Percentiles rank a stretch among this genome's conserved stretches.
phyloP scores from a whole-genome alignment of 2,113 vertebrate genomes.

The Nothoprocta pentlandii region DNA sequence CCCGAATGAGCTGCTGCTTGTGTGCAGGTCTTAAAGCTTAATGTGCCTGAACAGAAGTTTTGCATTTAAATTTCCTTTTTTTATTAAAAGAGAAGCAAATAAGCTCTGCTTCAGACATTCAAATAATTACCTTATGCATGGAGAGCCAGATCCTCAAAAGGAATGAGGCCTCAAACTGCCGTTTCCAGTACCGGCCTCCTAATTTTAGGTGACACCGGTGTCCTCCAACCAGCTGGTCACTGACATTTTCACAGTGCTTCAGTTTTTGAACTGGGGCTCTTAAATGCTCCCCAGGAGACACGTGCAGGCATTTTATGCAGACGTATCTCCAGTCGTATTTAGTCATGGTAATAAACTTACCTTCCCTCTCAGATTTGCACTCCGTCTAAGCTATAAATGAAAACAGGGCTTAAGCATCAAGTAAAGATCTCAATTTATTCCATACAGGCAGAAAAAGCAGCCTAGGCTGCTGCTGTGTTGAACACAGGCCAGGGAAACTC shows the following conservation, averaged over 20 bases:
- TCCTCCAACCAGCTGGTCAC: not conserved
- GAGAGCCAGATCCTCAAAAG: slow-evolving; percentile 10
- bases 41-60: slow-evolving; percentile 61
- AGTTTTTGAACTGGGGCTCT: not conserved
- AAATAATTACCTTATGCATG: slow-evolving; percentile 8
- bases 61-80: slow-evolving; percentile 58
- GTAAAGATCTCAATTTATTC: not conserved
- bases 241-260: not conserved
- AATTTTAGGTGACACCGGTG: not conserved
- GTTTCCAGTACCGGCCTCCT: not conserved
- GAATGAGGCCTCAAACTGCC: not conserved
- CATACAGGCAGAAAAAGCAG: not conserved
- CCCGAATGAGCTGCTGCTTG: slow-evolving; percentile 6
- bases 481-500: not conserved
- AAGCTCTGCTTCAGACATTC: slow-evolving; percentile 28
- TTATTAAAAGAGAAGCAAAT: slow-evolving; percentile 29
- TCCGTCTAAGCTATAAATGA: not conserved
- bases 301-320: not conserved
- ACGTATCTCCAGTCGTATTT: not conserved
- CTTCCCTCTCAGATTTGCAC: not conserved
- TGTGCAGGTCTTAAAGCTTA: slow-evolving; percentile 51
- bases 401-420: not conserved
- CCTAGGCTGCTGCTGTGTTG: not conserved
- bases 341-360: not conserved
- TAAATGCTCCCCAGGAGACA: not conserved